Evolutionary conservation across 1,140 invertebrate genomes (phyloP).

Genomic region (Acarapis woodi): DNA sequence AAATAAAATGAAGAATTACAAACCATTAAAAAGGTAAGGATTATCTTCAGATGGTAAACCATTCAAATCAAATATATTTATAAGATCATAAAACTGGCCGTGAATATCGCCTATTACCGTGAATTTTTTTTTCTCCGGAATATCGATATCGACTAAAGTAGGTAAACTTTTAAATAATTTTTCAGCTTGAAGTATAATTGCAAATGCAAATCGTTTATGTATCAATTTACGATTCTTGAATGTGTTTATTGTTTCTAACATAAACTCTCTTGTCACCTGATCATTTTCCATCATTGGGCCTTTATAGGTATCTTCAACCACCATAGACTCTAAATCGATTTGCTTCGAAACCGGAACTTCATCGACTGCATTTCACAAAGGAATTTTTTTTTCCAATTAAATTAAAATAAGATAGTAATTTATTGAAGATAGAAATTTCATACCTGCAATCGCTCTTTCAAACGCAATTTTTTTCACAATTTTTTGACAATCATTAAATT

Average conservation of each 20-base stretch:
- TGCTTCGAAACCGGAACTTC: slow-evolving; percentile 53
- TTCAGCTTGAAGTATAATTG: slow-evolving; percentile 70
- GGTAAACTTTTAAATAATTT: slow-evolving; percentile 49
- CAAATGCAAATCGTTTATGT: slow-evolving; percentile 89
- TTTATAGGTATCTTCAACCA: slow-evolving; percentile 71
- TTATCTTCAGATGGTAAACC: slow-evolving; percentile 76
- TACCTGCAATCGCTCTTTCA: slow-evolving; percentile 85
- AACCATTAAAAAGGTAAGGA: slow-evolving; percentile 51
- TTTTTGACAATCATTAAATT: slow-evolving; percentile 80
- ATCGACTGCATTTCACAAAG: slow-evolving; percentile 54
- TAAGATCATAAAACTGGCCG: slow-evolving; percentile 90
- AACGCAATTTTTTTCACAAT: slow-evolving; percentile 81
- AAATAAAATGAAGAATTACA: too few relatives aligned
- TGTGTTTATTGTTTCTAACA: slow-evolving; percentile 50
- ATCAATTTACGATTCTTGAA: slow-evolving; percentile 76
- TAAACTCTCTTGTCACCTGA: slow-evolving; percentile 32
- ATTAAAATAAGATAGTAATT: too few relatives aligned
- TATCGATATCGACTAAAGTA: slow-evolving; percentile 59
- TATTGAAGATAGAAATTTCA: too few relatives aligned
- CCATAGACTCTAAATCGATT: slow-evolving; percentile 67
- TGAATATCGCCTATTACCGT: slow-evolving; percentile 99
- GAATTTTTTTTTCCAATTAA: too few relatives aligned
- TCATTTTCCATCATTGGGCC: slow-evolving; percentile 69
- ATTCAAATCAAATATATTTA: slow-evolving; percentile 93
- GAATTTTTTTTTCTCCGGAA: slow-evolving; percentile 66